Evolutionary conservation across 2,797 vertebrate species (phyloP), one percentile per base, ranked within the genome.

Genomic region (Gastrophryne carolinensis): DNA sequence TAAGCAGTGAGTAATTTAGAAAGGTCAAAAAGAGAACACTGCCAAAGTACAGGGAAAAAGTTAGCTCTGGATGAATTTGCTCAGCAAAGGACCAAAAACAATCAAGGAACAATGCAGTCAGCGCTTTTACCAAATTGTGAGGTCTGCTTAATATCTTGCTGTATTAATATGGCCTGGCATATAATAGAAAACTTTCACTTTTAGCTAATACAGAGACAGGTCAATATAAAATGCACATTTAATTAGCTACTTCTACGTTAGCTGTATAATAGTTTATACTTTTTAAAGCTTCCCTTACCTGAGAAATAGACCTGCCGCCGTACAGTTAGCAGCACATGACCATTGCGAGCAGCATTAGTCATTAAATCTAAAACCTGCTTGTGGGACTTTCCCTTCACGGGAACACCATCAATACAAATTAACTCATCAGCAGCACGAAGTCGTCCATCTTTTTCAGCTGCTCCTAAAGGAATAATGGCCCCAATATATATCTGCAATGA

Each of bases 291-390:
- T 19, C 49, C 21, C 84, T 0, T 86, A 99, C 98, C 96, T 71
- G 91, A 13, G 19, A 85, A 88, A 50, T 88, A 80, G 78, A 98
- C 88, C 77, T 96, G 97, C 76, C 97, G 91, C 71, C 96, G 91
- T 53, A 99, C 95, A 0, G 97, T 98, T 15, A 99, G 89, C 86
- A 98, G 87, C 84, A 99, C 98, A 54, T 99, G 97, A 9, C 97
- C 97, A 0, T 98, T 99, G 8, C 96, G 93, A n/a, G 98, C 97
- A 0, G 98, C 98, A 0, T 95, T 93, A 39, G 96, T 98, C 98
- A 99, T 99, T 44, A 99, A 88, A 81, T 98, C 98, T 85, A 99
- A 83, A 60, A 99, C 98, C 70, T 98, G 97, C 78, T 97, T 98
- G 90, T 99, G 98, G 1, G 97, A 95, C 84, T 96, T 98, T 68